phyloP scores from a whole-genome alignment of 1,140 invertebrate species.

The Megalopta genalis region DNA sequence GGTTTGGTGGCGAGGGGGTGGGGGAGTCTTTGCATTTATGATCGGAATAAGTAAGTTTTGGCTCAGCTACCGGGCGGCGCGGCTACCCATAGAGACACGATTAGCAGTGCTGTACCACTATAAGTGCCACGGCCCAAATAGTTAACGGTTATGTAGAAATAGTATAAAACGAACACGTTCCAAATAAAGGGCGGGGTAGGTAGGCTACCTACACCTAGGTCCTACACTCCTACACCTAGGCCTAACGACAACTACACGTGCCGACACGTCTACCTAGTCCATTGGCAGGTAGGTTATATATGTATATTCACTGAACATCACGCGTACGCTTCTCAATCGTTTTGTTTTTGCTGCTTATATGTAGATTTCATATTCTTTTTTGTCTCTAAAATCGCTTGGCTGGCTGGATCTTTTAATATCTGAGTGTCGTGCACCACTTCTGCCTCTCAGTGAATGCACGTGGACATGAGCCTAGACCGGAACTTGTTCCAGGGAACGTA shows the following conservation, averaged over 20 bases:
- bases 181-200: conserved; percentile 66
- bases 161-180: conserved; percentile 56
- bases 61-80: conserved; percentile 67
- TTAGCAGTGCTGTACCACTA: conserved; percentile 76
- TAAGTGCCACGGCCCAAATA: conserved; percentile 71
- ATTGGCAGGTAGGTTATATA: conserved; percentile 40
- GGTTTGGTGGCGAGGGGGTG: neutral
- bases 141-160: conserved; percentile 55
- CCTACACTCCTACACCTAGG: conserved; percentile 76
- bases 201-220: conserved; percentile 75
- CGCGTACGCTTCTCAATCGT: too few relatives aligned
- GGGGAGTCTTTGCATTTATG: conserved; percentile 46
- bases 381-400: neutral
- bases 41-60: conserved; percentile 60
- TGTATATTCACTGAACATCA: conserved; percentile 20
- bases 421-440: conserved; percentile 19
- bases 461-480: neutral
- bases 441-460: neutral
- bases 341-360: too few relatives aligned
- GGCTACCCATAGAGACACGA: conserved; percentile 76
- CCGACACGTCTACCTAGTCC: conserved; percentile 64
- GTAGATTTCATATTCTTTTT: too few relatives aligned
- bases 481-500: neutral
- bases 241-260: conserved; percentile 75
- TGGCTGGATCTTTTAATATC: conserved; percentile 1